Base-by-base conservation (phyloP, 2,888 invertebrate species). In the Synanthedon myopaeformis region DNA sequence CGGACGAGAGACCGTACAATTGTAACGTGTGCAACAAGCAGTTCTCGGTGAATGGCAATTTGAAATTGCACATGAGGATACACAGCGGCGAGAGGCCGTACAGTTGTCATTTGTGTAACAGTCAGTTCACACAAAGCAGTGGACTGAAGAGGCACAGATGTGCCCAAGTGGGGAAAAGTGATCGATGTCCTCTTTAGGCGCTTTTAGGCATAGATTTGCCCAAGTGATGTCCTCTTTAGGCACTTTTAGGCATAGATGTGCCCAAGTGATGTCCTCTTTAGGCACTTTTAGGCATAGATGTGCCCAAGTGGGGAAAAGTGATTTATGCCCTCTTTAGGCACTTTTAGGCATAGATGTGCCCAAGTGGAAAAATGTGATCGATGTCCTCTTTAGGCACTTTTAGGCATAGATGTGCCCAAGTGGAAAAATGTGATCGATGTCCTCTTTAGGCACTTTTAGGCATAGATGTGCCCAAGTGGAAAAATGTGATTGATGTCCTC, bases 1-100 rank as follows among this genome's bases (percentile, higher is more conserved):
- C 78, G 0, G 79, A 79, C 1, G 76, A 75, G 0, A 66, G 72
- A 0, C 75, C 76, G 0, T 82, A 55, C 51, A 72, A 59, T 10
- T 82, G 82, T 58, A 58, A 56, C 12, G 50, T 82, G 0, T 82
- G 82, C 54, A 66, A 72, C 55, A 81, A 79, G 28, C 77, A 78
- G 56, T 80, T 81, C 59, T 67, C 76, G 52, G 59, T 78, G 0
- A 77, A 63, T 14, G 72, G 72, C 0, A 81, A 73, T 52, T 61
- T 81, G 54, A 79, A 75, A 42, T 57, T 79, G 42, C 82, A 82
- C 61, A 77, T 80, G 75, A 54, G 74, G 0, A 59, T 70, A 0
- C 81, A 82, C 54, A 66, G 69, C 0, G 74, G 72, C 0, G 73
- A 74, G 3, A 71, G 69, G n/a, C 69, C 72, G 0, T 72, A 67